phyloP scores from a whole-genome alignment of 2,888 invertebrate genomes.

The Drosophila fungiperda region DNA sequence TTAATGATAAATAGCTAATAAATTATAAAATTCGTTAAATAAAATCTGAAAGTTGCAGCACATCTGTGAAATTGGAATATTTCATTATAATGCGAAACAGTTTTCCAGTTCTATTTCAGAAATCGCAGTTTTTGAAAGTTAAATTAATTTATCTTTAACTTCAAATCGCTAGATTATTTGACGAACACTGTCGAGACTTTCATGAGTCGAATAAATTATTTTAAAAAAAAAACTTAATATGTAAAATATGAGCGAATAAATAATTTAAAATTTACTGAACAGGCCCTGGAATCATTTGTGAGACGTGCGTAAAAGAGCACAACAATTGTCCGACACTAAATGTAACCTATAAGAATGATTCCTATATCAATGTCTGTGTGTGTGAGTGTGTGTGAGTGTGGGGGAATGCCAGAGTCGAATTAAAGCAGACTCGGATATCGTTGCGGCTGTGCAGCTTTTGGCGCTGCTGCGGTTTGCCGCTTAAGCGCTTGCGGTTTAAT shows the following conservation, averaged over 20 bases:
- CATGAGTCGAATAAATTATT: not conserved
- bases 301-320: not conserved
- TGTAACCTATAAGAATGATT: slow-evolving; percentile 22
- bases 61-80: not conserved
- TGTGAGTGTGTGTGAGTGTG: slow-evolving; percentile 8
- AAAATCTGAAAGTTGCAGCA: not conserved
- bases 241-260: too few species aligned
- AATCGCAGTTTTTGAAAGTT: not conserved
- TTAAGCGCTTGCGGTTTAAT: slow-evolving; percentile 77
- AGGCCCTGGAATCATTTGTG: not conserved
- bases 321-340: not conserved
- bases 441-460: slow-evolving; percentile 16
- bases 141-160: not conserved
- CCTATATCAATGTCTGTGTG: not conserved
- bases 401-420: slow-evolving; percentile 67
- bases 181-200: not conserved
- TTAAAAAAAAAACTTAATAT: too few species aligned
- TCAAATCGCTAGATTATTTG: not conserved
- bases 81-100: not conserved
- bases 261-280: not conserved
- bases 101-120: not conserved
- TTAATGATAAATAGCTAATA: not conserved
- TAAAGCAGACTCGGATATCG: slow-evolving; percentile 64
- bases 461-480: slow-evolving; percentile 64
- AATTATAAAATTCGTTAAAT: not conserved